Evolutionary conservation across 2,797 vertebrate species (phyloP).

Genomic region (Gallinago nigripennis): DNA sequence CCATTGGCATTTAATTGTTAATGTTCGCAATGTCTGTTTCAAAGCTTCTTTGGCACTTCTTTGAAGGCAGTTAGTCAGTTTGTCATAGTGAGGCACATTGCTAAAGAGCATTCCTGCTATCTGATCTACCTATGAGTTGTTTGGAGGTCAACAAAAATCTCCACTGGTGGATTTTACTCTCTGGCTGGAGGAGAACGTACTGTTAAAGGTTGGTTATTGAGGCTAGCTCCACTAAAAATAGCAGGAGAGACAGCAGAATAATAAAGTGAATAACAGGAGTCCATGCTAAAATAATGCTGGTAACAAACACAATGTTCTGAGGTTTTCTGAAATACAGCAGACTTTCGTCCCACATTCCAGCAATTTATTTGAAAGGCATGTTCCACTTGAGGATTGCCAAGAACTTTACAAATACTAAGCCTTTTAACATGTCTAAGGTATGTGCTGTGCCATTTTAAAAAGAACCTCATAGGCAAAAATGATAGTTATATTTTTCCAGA

Average conservation of each 20-base stretch:
- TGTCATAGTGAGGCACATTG: not conserved
- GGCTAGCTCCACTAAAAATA: conserved; percentile 54
- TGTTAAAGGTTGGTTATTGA: not conserved
- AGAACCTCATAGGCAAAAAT: conserved; percentile 28
- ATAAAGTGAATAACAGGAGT: conserved; percentile 41
- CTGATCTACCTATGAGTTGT: conserved; percentile 9
- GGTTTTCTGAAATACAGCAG: conserved; percentile 52
- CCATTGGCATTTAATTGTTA: not conserved
- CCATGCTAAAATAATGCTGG: not conserved
- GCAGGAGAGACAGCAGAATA: conserved; percentile 5
- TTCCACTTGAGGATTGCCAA: conserved; percentile 55
- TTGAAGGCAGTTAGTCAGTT: not conserved
- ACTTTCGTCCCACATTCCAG: conserved; percentile 52
- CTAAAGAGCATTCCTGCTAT: not conserved
- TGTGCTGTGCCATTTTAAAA: conserved; percentile 21
- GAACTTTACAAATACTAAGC: conserved; percentile 47
- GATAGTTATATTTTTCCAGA: conserved; percentile 19
- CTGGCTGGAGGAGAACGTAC: conserved; percentile 29
- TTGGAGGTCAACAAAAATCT: conserved; percentile 42
- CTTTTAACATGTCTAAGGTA: conserved; percentile 50
- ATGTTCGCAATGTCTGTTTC: not conserved
- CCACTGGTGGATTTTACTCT: not conserved
- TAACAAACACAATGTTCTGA: conserved; percentile 54
- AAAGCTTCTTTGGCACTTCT: conserved; percentile 12
- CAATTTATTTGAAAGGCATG: conserved; percentile 57